Base-by-base conservation (phyloP, 2,113 vertebrate genomes). In the Bambusicola thoracicus region DNA sequence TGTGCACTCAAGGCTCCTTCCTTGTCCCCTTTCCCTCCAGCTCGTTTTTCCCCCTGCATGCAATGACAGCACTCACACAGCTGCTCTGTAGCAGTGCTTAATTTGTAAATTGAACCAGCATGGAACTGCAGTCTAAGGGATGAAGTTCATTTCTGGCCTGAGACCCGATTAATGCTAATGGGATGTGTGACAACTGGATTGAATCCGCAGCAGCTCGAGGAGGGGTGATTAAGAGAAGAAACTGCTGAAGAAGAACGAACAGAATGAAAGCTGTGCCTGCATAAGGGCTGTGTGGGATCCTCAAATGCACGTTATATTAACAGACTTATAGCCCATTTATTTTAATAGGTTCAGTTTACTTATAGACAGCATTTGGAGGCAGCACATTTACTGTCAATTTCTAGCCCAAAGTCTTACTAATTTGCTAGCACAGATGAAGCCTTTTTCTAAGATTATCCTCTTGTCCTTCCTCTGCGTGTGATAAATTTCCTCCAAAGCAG, bases 31-130 rank as follows among this genome's bases (percentile, higher is more conserved):
- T 8, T n/a, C 8, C 19, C 25, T 41, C 32, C 7, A 1, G 44
- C 3, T 32, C 15, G 20, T 48, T 78, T 14, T 36, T 5, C 11
- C 21, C 25, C 6, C 0, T 62, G 18, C 1, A 0, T 1, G 43
- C 3, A 2, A 8, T 14, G n/a, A 51, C 36, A 56, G 25, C 0
- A 4, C 8, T 43, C 73, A 11, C 58, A 27, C 32, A 34, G 51
- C 15, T 46, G 3, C 49, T 38, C 80, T 22, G 34, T 17, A 8
- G 44, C 2, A 1, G 9, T 5, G 46, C 10, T 69, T 13, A 24
- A 0, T 43, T 49, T 73, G 58, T 4, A n/a, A 67, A 40, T 46
- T 19, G 12, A 51, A 29, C 29, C n/a, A 41, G 22, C 58, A 13
- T 22, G 56, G 51, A 30, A 34, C 84, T 20, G 43, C 24, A 32